Base-by-base conservation (phyloP, 2,888 invertebrate genomes). In the Torymus texanus region DNA sequence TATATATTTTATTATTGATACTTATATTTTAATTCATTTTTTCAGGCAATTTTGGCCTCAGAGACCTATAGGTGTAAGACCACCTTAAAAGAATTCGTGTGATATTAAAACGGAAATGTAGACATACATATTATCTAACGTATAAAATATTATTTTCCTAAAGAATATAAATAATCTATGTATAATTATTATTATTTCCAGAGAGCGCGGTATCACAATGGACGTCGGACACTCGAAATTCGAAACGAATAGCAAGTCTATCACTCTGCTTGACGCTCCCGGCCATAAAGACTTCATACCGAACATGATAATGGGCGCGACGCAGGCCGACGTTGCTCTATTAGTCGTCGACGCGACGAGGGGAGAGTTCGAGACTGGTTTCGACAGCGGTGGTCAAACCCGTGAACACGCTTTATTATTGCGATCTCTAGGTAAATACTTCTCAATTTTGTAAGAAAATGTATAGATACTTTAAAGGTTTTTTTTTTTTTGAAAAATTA, bases 231-330 rank as follows among this genome's bases (percentile, higher is more conserved):
- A 96, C 84, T 96, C 96, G 16, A 95, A 95, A 84, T 98, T 99
- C 92, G 97, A 97, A 91, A 97, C 98, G 0, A 93, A 94, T 75
- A 93, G 94, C 2, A 97, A 97, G 91, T 88, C 92, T 62, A 94
- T 97, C 0, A 95, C 95, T 0, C 91, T 99, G 65, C 91, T 99
- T 78, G 99, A 99, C 92, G 98, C 99, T 50, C 99, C 99, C 0
- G 99, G 99, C 0, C 99, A 99, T 90, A 98, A 97, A 89, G 99
- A 99, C 90, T 99, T 99, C 88, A 99, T 99, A 88, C 99, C 99
- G 1, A 99, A 99, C 87, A 99, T 99, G 99, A 99, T 99, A 84
- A 97, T 96, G 14, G 99, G 99, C 16, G 98, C 99, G 1, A 97
- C 98, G 0, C 98, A 99, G 91, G 99, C 99, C 2, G 99, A 99